Evolutionary conservation across 2,113 vertebrate genomes (phyloP), one percentile per base, ranked within the genome.

Genomic region (Neogale vison): DNA sequence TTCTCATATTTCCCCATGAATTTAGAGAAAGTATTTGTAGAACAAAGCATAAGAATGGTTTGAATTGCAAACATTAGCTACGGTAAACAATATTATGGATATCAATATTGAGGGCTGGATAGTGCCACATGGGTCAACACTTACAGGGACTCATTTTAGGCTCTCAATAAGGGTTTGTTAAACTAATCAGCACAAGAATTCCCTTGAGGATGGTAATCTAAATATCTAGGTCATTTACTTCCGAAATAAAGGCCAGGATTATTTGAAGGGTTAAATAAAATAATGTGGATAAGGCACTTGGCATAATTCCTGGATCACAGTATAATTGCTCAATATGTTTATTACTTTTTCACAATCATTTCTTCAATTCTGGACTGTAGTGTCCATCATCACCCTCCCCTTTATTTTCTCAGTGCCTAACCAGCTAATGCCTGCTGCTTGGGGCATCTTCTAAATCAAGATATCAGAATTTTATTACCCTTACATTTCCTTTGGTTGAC

Each of bases 401-500:
- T 1, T 6, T 4, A 1, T 52, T 88, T 93, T 69, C 31, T 52
- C 50, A 52, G 50, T 52, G 50, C 14, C 50, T 52, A 15, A 52
- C 50, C 50, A 15, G 50, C 50, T 52, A 63, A 81, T 61, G 15
- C 55, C 4, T 79, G 26, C 26, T 90, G 45, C 17, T 76, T 76
- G 57, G 2, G 11, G 24, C 80, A 85, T 86, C 3, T 31, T 80
- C 10, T 80, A 93, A 67, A 79, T 88, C 24, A 83, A 67, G 59
- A 90, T 90, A 95, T 90, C 23, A 94, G 34, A 93, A 79, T 77
- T 96, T 89, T 86, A 21, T 2, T 39, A 23, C 57, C 14, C 9
- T 96, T 76, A n/a, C 1, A 77, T 77, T 83, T 92, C 20, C 23
- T 76, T 77, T 85, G 47, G 71, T 85, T 72, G 20, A 36, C 47